Percentiles rank a stretch among this genome's conserved stretches.
Conservation (phyloP, 2,888 invertebrate genomes). For the Agrotis puta region DNA sequence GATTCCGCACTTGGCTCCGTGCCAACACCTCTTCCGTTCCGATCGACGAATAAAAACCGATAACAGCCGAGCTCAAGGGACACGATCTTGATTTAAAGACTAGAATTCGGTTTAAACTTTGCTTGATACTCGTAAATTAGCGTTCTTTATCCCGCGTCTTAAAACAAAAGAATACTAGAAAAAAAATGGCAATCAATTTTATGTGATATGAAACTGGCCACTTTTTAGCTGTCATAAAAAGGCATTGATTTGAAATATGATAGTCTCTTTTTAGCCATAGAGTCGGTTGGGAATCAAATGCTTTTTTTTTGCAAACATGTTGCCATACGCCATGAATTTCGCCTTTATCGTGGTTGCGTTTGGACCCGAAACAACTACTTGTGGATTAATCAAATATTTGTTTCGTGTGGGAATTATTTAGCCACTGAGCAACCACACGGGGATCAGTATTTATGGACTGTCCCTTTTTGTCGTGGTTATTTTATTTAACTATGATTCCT, state of each 20-base stretch:
- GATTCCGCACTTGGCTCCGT: conserved; percentile 65
- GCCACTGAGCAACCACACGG: no score
- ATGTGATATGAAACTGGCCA: background rate
- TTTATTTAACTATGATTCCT: no score
- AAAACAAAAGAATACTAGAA: background rate
- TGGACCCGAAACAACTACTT: no score
- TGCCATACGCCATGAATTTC: no score
- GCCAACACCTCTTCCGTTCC: conserved; percentile 70
- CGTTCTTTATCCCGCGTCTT: background rate
- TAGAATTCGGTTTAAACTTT: conserved; percentile 22
- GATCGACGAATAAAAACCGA: conserved; percentile 50
- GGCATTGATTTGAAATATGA: background rate
- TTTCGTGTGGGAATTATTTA: no score
- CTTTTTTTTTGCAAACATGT: no score
- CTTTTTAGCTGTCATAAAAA: background rate
- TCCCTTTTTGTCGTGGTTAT: no score
- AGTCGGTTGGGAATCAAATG: no score
- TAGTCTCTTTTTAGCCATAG: no score
- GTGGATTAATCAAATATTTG: no score
- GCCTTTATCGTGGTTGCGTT: no score
- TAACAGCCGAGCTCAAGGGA: conserved; percentile 37
- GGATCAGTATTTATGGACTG: no score
- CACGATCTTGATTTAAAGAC: conserved; percentile 15
- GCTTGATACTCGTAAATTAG: conserved; percentile 18
- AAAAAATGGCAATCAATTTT: background rate